Base-by-base conservation (phyloP, 1,140 invertebrate genomes). In the Calycopis cecrops region DNA sequence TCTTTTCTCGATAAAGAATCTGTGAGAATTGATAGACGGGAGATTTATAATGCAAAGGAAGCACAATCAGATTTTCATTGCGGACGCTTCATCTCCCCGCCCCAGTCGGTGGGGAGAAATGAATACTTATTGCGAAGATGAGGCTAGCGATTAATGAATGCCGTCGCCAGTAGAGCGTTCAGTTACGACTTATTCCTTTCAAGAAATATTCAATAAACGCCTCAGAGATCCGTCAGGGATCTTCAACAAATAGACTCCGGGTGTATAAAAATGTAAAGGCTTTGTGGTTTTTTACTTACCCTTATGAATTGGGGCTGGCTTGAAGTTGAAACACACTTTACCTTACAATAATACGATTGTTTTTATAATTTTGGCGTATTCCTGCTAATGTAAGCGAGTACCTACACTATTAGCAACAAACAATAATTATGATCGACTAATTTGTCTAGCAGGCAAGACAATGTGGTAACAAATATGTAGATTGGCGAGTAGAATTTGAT, bases 91-190 rank as follows among this genome's bases (percentile, higher is more conserved):
- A 35, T 59, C 64, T 59, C 67, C 62, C 63, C 58, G 59, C 57
- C 56, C 44, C 52, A 61, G 63, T 58, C 62, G 65, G 53, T 55
- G 14, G 9, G 69, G 59, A 72, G 73, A 79, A 81, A 81, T 81
- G 78, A 84, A 81, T 84, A 80, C 80, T 84, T 84, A 84, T 84
- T 84, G 78, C 75, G 71, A 81, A 82, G 76, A 82, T 76, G 79
- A 82, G 77, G 73, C 74, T 62, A 62, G 59, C 71, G 67, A 76
- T 80, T 84, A 84, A 84, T 84, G 77, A 84, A 77, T 69, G 68
- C 61, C 62, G 67, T 57, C 67, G 74, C 61, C 72, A 52, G 62
- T 65, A 60, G 75, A 76, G 69, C 71, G 70, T 67, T 73, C 71
- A 54, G 62, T 59, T 69, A 65, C 64, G 66, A 70, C 69, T 79